Conservation (phyloP, 2,888 invertebrate species). For the Lasioglossum pauxillum region DNA sequence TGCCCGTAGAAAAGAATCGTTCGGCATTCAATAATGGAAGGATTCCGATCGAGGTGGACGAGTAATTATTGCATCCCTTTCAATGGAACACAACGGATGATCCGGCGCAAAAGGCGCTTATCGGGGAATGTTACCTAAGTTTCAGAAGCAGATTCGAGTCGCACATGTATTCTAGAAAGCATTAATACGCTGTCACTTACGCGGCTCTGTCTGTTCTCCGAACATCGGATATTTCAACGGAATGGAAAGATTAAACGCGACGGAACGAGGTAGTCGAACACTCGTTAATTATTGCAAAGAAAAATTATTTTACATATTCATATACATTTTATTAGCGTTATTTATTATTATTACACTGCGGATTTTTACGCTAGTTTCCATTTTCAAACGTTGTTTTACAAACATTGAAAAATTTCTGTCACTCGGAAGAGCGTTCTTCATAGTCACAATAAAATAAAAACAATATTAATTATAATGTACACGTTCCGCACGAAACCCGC, state of each 20-base stretch:
- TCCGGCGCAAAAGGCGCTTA: not conserved
- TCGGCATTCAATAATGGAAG: slow-evolving; percentile 52
- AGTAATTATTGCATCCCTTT: slow-evolving; percentile 52
- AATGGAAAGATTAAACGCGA: not conserved
- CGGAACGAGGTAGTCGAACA: not conserved
- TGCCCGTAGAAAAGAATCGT: slow-evolving; percentile 52
- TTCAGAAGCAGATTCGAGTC: not conserved
- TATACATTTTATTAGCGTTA: not conserved
- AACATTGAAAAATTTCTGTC: not conserved
- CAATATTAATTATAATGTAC: not conserved
- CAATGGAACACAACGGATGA: slow-evolving; percentile 25
- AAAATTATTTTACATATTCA: not conserved
- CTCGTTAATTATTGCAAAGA: not conserved
- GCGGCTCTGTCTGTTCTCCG: not conserved
- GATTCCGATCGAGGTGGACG: slow-evolving; percentile 26
- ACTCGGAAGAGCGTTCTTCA: not conserved
- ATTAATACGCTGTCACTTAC: not conserved
- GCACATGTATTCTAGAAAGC: not conserved
- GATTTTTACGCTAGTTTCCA: too few relatives aligned
- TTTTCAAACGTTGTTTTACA: not conserved
- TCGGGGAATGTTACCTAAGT: too few relatives aligned
- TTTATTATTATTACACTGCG: not conserved
- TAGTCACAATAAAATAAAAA: not conserved
- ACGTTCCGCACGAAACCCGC: too few relatives aligned
- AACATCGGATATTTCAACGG: not conserved